phyloP scores from a whole-genome alignment of 2,888 invertebrate species.

The Nebria brevicollis region DNA sequence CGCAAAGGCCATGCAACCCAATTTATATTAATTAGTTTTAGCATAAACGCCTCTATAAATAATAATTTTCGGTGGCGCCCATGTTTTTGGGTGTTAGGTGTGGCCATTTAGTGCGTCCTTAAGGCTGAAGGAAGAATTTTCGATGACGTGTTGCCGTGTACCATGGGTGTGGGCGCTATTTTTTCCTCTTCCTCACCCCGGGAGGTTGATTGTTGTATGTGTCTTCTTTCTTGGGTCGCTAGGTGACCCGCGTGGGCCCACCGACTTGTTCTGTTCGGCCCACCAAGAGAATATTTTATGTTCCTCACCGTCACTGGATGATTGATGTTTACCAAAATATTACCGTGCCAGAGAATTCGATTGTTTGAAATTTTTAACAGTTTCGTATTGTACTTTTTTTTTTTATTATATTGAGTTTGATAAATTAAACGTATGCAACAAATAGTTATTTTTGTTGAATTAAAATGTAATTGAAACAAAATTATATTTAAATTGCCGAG shows the following conservation, averaged over 20 bases:
- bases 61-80: constrained; percentile 12
- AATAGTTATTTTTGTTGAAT: too few relatives aligned
- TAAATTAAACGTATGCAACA: too few relatives aligned
- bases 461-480: background rate
- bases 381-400: background rate
- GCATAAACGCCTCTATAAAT: background rate
- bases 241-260: background rate
- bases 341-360: background rate
- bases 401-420: background rate
- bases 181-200: constrained; percentile 5
- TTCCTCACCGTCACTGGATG: background rate
- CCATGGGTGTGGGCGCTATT: constrained; percentile 9
- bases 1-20: background rate
- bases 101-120: constrained; percentile 6
- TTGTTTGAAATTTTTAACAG: background rate
- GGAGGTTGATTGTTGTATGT: background rate
- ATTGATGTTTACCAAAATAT: background rate
- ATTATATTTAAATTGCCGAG: background rate
- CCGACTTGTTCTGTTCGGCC: background rate
- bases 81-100: constrained; percentile 11
- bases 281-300: background rate
- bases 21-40: background rate
- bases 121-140: background rate
- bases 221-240: background rate
- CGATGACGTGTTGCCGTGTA: background rate